Conservation (phyloP, 2,113 vertebrate genomes). For the Dromas ardeola region DNA sequence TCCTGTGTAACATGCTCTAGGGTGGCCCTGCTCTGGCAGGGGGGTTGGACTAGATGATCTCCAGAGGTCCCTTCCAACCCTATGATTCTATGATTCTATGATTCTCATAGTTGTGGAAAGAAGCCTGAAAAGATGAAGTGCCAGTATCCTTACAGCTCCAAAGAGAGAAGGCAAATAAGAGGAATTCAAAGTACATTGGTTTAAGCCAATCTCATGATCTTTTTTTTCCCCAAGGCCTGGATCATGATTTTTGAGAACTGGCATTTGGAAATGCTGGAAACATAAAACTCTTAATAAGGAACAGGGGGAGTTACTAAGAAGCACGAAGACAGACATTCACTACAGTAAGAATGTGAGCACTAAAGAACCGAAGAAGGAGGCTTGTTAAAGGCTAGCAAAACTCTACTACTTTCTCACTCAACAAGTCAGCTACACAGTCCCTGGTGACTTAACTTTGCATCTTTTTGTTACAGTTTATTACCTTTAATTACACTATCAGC, state of each 20-base stretch:
- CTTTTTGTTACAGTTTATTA: neutral
- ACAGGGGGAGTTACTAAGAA: slow-evolving; percentile 1
- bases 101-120: slow-evolving; percentile 2
- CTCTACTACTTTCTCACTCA: neutral
- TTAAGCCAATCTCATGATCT: slow-evolving; percentile 40
- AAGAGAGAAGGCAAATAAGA: slow-evolving; percentile 53
- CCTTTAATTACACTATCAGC: slow-evolving; percentile 21
- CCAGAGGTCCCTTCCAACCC: too few species aligned
- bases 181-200: neutral
- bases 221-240: slow-evolving; percentile 13
- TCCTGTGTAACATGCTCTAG: too few species aligned
- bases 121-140: slow-evolving; percentile 29
- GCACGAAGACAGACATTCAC: neutral
- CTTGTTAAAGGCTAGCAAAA: slow-evolving; percentile 6
- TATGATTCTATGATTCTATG: too few species aligned
- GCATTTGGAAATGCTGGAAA: neutral
- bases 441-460: neutral
- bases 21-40: too few species aligned
- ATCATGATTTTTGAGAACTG: slow-evolving; percentile 13
- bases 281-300: slow-evolving; percentile 32
- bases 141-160: slow-evolving; percentile 10
- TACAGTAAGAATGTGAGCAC: neutral
- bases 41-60: too few species aligned
- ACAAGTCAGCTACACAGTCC: neutral
- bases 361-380: neutral